phyloP scores from a whole-genome alignment of 2,797 vertebrate genomes.

The Sardinella longiceps region DNA sequence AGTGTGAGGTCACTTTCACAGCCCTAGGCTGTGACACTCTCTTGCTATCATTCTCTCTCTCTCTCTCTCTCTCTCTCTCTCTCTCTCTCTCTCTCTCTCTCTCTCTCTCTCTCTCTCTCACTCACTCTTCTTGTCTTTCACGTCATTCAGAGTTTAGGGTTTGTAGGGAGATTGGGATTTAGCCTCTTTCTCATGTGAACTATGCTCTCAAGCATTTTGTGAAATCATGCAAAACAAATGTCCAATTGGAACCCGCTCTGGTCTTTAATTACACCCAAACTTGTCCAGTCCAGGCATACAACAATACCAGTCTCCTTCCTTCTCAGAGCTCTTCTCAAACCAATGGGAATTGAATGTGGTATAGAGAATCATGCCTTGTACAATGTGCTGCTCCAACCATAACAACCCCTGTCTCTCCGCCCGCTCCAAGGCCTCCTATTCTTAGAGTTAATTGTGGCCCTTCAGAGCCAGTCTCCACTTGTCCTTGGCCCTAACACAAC shows the following conservation, averaged over 20 bases:
- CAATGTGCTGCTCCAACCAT: constrained; percentile 7
- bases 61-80: neutral
- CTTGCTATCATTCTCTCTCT: neutral
- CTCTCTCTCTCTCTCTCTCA: neutral
- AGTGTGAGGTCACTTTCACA: constrained; percentile 10
- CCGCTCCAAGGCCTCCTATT: neutral
- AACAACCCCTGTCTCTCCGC: neutral
- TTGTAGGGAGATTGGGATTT: too few relatives aligned
- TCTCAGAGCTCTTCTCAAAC: neutral
- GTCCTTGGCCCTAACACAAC: neutral
- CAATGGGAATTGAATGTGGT: neutral
- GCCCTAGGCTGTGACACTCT: neutral
- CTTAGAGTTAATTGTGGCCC: constrained; percentile 12
- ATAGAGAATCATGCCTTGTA: neutral
- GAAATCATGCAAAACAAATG: neutral
- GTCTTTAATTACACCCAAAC: neutral
- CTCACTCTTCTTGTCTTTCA: too few relatives aligned
- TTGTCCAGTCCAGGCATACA: neutral
- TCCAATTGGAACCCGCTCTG: neutral
- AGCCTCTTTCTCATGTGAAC: neutral
- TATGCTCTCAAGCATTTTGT: neutral
- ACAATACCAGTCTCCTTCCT: neutral
- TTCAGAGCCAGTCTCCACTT: neutral
- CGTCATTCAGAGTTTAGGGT: too few relatives aligned
- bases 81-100: neutral